Conservation (phyloP, 1,140 invertebrate species). For the Eciton burchellii region DNA sequence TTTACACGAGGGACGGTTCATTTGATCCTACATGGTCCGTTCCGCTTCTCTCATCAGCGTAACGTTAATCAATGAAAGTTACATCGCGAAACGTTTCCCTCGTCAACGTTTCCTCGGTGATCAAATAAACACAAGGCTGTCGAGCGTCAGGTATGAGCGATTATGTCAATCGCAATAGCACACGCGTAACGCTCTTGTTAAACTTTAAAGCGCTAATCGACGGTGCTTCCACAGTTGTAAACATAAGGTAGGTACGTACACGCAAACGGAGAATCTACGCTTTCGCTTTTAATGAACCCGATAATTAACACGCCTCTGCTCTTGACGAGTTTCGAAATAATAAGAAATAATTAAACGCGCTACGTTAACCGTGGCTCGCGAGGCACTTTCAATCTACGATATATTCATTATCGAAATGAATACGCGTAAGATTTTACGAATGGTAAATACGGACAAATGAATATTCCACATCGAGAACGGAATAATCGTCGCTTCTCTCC, state of each 20-base stretch:
- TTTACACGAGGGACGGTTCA: slow-evolving; percentile 45
- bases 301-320: too few relatives aligned
- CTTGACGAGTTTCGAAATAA: too few relatives aligned
- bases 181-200: not conserved
- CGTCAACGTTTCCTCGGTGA: not conserved
- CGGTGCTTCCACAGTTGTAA: too few relatives aligned
- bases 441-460: not conserved
- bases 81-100: slow-evolving; percentile 16
- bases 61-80: slow-evolving; percentile 52
- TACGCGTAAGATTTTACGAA: not conserved
- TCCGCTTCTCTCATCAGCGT: slow-evolving; percentile 10
- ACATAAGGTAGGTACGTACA: too few relatives aligned
- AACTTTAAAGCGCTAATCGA: not conserved
- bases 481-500: not conserved
- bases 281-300: not conserved
- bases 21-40: slow-evolving; percentile 14
- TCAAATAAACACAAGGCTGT: not conserved
- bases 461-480: not conserved
- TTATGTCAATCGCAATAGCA: not conserved
- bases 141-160: not conserved
- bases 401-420: not conserved
- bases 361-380: too few relatives aligned
- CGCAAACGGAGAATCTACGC: not conserved
- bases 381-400: not conserved
- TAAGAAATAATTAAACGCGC: too few relatives aligned